Evolutionary conservation across 2,888 invertebrate species (phyloP).

Genomic region (Scaptomyza parva): DNA sequence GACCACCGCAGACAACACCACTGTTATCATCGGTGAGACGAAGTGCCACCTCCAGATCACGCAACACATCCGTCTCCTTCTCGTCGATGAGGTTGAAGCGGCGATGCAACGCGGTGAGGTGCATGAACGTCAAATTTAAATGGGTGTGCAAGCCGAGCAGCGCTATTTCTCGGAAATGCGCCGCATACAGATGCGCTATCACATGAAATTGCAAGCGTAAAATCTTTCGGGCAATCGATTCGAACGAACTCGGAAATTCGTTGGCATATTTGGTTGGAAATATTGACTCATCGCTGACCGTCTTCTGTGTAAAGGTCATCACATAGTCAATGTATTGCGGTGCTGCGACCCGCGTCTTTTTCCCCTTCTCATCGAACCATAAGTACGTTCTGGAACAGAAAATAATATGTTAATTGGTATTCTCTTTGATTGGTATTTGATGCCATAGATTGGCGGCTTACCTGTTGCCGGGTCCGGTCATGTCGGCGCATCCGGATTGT

Average conservation of each 20-base stretch:
- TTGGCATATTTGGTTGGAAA: constrained; percentile 99
- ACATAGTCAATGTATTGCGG: constrained; percentile 99
- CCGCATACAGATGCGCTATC: constrained; percentile 98
- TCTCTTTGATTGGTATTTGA: not conserved
- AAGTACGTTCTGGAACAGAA: constrained; percentile 92
- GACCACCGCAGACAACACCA: constrained; percentile 63
- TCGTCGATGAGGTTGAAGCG: constrained; percentile 96
- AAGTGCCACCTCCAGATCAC: constrained; percentile 95
- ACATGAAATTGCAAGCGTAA: constrained; percentile 98
- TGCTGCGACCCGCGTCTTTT: constrained; percentile 98
- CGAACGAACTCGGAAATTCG: constrained; percentile 97
- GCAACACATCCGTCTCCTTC: constrained; percentile 97
- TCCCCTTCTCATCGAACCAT: constrained; percentile 99
- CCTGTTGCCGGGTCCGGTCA: constrained; percentile 98
- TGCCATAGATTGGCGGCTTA: constrained; percentile 85
- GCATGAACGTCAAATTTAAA: constrained; percentile 98
- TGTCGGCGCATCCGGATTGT: constrained; percentile 96
- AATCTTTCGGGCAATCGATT: constrained; percentile 97
- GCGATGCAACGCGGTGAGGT: constrained; percentile 93
- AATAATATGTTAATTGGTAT: not conserved
- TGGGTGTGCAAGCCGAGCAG: constrained; percentile 97
- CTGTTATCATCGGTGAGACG: constrained; percentile 86
- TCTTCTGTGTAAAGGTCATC: constrained; percentile 99
- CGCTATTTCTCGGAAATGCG: constrained; percentile 98
- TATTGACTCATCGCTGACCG: constrained; percentile 97